Conservation (phyloP, 2,888 invertebrate genomes). For the Tachina fera region DNA sequence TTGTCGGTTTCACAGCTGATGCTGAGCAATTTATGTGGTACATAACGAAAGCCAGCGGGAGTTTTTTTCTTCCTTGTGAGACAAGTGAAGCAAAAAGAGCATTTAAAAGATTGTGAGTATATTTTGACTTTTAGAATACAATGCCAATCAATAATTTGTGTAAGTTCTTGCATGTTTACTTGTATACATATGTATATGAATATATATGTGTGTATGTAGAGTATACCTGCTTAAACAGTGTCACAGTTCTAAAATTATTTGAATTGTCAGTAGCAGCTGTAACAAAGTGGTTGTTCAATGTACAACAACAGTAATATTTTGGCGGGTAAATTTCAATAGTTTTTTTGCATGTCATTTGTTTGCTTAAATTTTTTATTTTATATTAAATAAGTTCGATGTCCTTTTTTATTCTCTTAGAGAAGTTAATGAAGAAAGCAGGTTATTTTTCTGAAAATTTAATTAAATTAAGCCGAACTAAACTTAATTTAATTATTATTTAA, state of each 20-base stretch:
- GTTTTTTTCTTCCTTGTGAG: not conserved
- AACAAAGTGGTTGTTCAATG: conserved; percentile 78
- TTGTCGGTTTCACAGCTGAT: not conserved
- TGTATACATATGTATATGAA: too few species aligned
- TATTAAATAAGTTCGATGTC: too few species aligned
- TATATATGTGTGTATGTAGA: not conserved
- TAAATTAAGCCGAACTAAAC: too few species aligned
- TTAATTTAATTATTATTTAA: too few species aligned
- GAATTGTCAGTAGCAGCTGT: conserved; percentile 82
- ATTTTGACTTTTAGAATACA: conserved; percentile 50
- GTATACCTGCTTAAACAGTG: conserved; percentile 65
- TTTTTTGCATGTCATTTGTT: too few species aligned
- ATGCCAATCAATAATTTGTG: not conserved
- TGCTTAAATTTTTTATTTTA: too few species aligned
- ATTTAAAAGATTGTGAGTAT: conserved; percentile 36
- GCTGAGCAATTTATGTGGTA: not conserved
- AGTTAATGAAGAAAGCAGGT: too few species aligned
- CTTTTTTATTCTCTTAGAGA: too few species aligned
- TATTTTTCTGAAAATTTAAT: too few species aligned
- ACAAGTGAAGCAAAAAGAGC: conserved; percentile 31
- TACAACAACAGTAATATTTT: conserved; percentile 65
- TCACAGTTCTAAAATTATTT: conserved; percentile 75
- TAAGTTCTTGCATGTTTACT: not conserved
- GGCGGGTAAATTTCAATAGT: too few species aligned
- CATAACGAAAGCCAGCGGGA: not conserved